Conservation (phyloP, 2,797 vertebrate species). For the Kryptopterus vitreolus region DNA sequence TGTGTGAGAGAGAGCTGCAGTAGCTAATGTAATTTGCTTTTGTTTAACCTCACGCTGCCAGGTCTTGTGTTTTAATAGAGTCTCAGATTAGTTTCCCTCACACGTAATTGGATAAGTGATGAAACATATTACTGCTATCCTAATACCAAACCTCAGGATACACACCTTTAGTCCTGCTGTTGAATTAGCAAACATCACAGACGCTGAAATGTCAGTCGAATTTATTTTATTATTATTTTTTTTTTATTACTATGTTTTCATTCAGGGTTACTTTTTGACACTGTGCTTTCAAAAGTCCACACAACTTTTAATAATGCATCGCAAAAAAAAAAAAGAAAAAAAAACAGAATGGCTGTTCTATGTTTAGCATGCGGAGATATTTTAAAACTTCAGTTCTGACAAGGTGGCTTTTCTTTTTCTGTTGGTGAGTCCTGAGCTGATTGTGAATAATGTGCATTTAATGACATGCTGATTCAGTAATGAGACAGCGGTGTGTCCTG, state of each 20-base stretch:
- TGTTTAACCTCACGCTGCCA: slow-evolving; percentile 73
- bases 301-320: neutral
- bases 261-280: neutral
- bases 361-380: neutral
- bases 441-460: neutral
- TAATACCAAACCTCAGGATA: slow-evolving; percentile 49
- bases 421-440: neutral
- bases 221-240: no score
- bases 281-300: neutral
- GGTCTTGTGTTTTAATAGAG: slow-evolving; percentile 77
- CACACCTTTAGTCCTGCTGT: neutral
- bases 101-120: slow-evolving; percentile 76
- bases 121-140: slow-evolving; percentile 66
- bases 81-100: slow-evolving; percentile 76
- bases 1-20: slow-evolving; percentile 26
- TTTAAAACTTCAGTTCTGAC: neutral
- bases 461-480: neutral
- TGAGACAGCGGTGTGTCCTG: neutral
- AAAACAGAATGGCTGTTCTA: neutral
- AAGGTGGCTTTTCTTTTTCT: neutral
- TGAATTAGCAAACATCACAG: slow-evolving; percentile 20
- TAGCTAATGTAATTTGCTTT: slow-evolving; percentile 75
- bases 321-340: no score
- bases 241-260: neutral
- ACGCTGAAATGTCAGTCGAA: neutral